phyloP scores from a whole-genome alignment of 2,797 vertebrate genomes.

The Galago senegalensis region DNA sequence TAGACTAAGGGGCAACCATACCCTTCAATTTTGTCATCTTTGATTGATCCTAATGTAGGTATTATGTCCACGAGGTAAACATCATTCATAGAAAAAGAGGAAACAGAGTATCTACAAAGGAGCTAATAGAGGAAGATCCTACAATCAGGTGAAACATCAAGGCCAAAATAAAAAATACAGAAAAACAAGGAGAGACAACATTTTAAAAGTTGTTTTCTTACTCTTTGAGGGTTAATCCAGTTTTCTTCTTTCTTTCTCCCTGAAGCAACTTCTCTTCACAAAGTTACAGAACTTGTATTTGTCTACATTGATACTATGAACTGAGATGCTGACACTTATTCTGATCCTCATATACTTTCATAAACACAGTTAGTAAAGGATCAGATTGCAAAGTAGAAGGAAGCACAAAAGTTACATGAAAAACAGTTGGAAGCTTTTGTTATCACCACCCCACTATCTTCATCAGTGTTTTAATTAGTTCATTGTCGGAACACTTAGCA shows the following conservation, averaged over 20 bases:
- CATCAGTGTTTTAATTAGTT: not conserved
- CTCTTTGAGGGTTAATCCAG: not conserved
- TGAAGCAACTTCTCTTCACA: not conserved
- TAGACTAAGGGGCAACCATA: not conserved
- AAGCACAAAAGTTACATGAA: not conserved
- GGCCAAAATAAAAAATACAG: not conserved
- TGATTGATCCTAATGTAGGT: not conserved
- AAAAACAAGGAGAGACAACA: not conserved
- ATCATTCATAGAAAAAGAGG: not conserved
- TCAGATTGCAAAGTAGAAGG: not conserved
- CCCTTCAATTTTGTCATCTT: slow-evolving; percentile 7
- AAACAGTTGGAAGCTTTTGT: not conserved
- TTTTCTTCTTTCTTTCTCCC: not conserved
- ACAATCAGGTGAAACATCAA: not conserved
- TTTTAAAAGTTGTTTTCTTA: not conserved
- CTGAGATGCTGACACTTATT: not conserved
- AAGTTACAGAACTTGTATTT: not conserved
- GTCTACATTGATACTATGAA: not conserved
- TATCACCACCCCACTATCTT: not conserved
- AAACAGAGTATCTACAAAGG: not conserved
- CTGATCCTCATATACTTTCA: not conserved
- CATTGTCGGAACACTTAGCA: not conserved
- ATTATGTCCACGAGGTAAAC: not conserved
- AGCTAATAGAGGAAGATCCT: not conserved
- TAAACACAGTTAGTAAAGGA: not conserved